phyloP scores from a whole-genome alignment of 2,797 vertebrate species.

The Sitta carolinensis region DNA sequence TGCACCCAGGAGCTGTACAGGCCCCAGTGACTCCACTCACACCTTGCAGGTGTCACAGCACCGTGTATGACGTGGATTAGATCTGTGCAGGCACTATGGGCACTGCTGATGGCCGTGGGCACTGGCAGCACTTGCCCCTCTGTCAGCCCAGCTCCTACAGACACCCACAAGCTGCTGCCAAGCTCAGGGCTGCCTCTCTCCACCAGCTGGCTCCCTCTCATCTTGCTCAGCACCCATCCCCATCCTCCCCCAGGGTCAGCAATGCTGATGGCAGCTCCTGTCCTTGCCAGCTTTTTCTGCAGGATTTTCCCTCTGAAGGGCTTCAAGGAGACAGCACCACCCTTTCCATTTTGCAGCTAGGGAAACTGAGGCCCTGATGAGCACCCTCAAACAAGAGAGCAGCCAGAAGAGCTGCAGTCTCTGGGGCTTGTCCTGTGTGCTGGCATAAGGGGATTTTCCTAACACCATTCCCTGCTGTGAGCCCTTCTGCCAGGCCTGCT shows the following conservation, averaged over 20 bases:
- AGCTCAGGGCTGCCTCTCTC: not conserved
- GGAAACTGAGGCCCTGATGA: not conserved
- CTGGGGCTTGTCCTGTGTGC: not conserved
- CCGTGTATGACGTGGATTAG: rapidly evolving
- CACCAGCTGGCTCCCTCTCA: not conserved
- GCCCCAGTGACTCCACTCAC: not conserved
- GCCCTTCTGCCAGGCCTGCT: not conserved
- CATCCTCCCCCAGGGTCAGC: not conserved
- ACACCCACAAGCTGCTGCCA: not conserved
- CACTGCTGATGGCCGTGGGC: rapidly evolving
- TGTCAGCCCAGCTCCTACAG: not conserved
- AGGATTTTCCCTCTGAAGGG: not conserved
- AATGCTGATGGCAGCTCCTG: not conserved
- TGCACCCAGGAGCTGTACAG: not conserved
- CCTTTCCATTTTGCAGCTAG: not conserved
- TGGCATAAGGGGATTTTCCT: not conserved
- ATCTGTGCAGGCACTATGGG: not conserved
- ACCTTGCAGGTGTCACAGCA: not conserved
- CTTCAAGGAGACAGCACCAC: not conserved
- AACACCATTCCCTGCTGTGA: not conserved
- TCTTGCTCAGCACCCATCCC: not conserved
- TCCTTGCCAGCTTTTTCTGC: not conserved
- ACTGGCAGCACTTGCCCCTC: rapidly evolving
- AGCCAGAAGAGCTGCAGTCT: not conserved
- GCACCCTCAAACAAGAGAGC: not conserved